phyloP scores from a whole-genome alignment of 30 jellyfish, hydroid and myxozoan genomes.

The Aurelia aurita region DNA sequence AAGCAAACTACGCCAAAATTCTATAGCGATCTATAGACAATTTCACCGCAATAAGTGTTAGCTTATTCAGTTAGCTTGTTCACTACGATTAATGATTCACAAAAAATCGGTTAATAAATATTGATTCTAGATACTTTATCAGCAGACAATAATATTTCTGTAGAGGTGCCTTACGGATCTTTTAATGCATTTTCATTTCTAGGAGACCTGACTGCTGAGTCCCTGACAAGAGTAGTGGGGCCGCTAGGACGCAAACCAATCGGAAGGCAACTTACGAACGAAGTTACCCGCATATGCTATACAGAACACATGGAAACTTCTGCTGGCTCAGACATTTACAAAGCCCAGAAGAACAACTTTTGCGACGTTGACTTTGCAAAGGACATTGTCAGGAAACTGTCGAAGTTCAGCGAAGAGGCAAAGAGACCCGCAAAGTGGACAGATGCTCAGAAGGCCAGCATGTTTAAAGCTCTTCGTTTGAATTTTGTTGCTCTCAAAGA shows the following conservation, averaged over 20 bases:
- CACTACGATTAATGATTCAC: too few species aligned
- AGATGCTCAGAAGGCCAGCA: not conserved
- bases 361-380: not conserved
- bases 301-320: not conserved
- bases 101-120: too few species aligned
- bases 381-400: not conserved
- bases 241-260: not conserved
- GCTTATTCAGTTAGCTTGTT: too few species aligned
- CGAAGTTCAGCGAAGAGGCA: not conserved
- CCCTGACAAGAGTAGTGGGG: too few species aligned
- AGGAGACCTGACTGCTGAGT: too few species aligned
- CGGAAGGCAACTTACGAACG: not conserved
- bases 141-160: too few species aligned
- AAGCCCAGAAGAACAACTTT: not conserved
- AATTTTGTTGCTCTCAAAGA: slow-evolving; percentile 2
- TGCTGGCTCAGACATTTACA: not conserved
- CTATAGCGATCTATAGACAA: too few species aligned
- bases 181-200: too few species aligned
- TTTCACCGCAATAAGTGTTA: too few species aligned
- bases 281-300: not conserved
- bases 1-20: too few species aligned
- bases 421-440: not conserved
- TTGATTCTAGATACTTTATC: too few species aligned
- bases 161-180: too few species aligned
- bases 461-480: slow-evolving; percentile 1